Conservation (phyloP, 37 sponge, comb jelly and placozoan species). For the Tethya wilhelma region DNA sequence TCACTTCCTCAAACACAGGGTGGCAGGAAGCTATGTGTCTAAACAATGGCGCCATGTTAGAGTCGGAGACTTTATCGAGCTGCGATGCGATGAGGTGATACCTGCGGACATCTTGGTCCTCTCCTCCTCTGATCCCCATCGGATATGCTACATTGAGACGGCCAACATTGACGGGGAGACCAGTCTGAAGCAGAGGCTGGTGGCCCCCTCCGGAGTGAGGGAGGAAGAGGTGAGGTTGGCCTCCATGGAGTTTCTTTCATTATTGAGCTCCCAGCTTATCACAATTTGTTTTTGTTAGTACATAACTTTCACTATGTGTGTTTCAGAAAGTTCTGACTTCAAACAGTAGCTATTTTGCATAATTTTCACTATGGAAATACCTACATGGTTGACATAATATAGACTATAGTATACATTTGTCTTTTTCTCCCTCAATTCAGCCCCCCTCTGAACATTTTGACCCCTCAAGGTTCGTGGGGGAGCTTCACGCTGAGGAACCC, state of each 20-base stretch:
- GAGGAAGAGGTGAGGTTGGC: background rate
- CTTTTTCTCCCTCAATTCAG: no score
- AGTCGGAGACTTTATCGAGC: slow-evolving; percentile 84
- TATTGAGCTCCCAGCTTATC: no score
- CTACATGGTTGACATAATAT: no score
- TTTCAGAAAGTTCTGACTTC: no score
- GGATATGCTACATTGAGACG: slow-evolving; percentile 84
- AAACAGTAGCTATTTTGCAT: no score
- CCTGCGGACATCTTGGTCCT: slow-evolving; percentile 86
- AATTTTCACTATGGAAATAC: no score
- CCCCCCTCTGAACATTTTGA: no score
- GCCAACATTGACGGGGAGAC: slow-evolving; percentile 93
- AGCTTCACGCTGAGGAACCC: slow-evolving; percentile 53
- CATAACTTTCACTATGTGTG: no score
- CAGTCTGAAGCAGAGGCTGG: slow-evolving; percentile 78
- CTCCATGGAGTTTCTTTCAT: no score
- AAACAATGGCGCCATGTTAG: slow-evolving; percentile 55
- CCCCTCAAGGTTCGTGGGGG: slow-evolving; percentile 37
- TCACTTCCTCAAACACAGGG: slow-evolving; percentile 20
- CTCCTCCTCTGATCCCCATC: slow-evolving; percentile 58
- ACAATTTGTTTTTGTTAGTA: no score
- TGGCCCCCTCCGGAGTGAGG: slow-evolving; percentile 6
- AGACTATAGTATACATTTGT: no score
- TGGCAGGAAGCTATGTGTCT: slow-evolving; percentile 12
- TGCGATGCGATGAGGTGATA: slow-evolving; percentile 70